Percentiles rank a stretch among this genome's conserved stretches.
Conservation (phyloP, 2,888 invertebrate genomes). For the Schrankia costaestrigalis region DNA sequence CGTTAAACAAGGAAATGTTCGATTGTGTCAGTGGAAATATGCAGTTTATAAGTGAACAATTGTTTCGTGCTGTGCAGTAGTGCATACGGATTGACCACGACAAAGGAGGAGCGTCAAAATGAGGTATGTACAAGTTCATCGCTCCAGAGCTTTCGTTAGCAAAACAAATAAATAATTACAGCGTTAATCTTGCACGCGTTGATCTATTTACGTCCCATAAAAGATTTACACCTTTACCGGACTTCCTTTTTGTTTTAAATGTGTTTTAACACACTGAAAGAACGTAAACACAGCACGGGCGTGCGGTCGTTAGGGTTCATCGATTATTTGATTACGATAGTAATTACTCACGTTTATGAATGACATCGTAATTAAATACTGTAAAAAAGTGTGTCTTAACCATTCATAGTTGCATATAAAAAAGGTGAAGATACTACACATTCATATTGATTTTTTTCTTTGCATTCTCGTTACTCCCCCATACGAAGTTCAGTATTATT, state of each 20-base stretch:
- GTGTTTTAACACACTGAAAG: conserved; percentile 44
- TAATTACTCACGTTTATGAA: conserved; percentile 70
- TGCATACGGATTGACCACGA: conserved; percentile 73
- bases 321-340: conserved; percentile 64
- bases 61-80: conserved; percentile 75
- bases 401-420: conserved; percentile 16
- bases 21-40: conserved; percentile 68
- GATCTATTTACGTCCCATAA: conserved; percentile 59
- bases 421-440: conserved; percentile 19
- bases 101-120: conserved; percentile 75
- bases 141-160: conserved; percentile 66
- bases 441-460: conserved; percentile 35
- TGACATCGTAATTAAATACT: conserved; percentile 51
- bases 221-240: conserved; percentile 53
- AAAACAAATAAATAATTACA: conserved; percentile 77
- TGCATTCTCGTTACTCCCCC: conserved; percentile 22
- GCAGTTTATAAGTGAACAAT: conserved; percentile 76
- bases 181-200: conserved; percentile 51
- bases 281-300: conserved; percentile 64
- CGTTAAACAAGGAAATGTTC: conserved; percentile 64
- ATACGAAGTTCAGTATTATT: conserved; percentile 29
- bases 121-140: conserved; percentile 73
- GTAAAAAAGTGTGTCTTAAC: conserved; percentile 33
- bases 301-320: conserved; percentile 57
- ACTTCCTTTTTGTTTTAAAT: conserved; percentile 47